phyloP scores from a whole-genome alignment of 2,888 invertebrate species.

The Hymenopus coronatus region DNA sequence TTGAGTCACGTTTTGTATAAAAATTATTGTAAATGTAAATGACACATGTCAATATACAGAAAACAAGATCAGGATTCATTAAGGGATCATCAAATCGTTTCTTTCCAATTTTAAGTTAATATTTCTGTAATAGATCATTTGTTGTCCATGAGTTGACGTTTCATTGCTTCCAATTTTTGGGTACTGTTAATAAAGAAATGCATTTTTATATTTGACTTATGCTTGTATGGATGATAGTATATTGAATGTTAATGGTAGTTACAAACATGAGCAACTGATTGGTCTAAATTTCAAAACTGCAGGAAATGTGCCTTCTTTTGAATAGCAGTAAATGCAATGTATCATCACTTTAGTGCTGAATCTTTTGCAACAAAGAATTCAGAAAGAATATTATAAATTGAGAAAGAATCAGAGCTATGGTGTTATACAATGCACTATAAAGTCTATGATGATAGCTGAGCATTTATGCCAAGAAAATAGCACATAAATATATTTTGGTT shows the following conservation, averaged over 20 bases:
- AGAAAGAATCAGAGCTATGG: too few relatives aligned
- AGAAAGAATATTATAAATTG: too few relatives aligned
- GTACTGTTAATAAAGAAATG: slow-evolving; percentile 34
- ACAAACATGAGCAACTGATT: not conserved
- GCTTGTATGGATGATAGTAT: not conserved
- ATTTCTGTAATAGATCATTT: slow-evolving; percentile 18
- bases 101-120: slow-evolving; percentile 13
- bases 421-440: too few relatives aligned
- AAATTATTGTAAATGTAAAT: not conserved
- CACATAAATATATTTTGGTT: too few relatives aligned
- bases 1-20: slow-evolving; percentile 18
- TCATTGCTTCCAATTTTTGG: slow-evolving; percentile 28
- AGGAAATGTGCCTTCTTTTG: not conserved
- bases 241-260: not conserved
- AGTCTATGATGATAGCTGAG: too few relatives aligned
- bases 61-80: not conserved
- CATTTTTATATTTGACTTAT: slow-evolving; percentile 18
- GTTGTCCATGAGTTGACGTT: slow-evolving; percentile 12
- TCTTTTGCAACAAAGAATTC: too few relatives aligned
- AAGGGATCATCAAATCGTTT: slow-evolving; percentile 3
- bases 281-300: not conserved
- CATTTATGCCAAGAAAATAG: too few relatives aligned
- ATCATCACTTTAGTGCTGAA: too few relatives aligned
- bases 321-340: not conserved
- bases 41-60: not conserved